Evolutionary conservation across 2,888 invertebrate species (phyloP).

Genomic region (Halocaridina rubra): DNA sequence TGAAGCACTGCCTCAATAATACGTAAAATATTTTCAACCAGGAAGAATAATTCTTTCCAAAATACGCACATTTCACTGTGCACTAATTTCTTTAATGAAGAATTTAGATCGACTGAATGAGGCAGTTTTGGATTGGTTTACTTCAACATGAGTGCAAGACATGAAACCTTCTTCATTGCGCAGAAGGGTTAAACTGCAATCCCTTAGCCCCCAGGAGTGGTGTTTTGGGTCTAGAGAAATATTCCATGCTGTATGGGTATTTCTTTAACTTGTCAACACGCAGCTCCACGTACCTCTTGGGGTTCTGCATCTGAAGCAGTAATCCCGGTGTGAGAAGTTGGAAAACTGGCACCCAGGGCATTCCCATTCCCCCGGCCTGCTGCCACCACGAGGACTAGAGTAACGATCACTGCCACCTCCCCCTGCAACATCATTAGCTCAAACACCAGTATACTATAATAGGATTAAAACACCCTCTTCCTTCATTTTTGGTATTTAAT

Average conservation of each 20-base stretch:
- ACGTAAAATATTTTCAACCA: too few relatives aligned
- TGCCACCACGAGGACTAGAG: conserved; percentile 47
- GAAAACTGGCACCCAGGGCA: conserved; percentile 48
- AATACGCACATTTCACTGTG: too few relatives aligned
- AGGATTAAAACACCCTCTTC: too few relatives aligned
- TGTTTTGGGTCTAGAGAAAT: not conserved
- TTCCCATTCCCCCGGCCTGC: conserved; percentile 54
- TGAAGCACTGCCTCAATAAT: too few relatives aligned
- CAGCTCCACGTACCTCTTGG: conserved; percentile 44
- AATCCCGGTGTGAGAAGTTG: conserved; percentile 54
- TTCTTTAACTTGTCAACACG: not conserved
- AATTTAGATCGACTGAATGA: too few relatives aligned
- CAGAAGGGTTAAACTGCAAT: not conserved
- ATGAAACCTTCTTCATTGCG: too few relatives aligned
- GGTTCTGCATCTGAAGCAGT: conserved; percentile 50
- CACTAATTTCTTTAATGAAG: too few relatives aligned
- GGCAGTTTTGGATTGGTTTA: too few relatives aligned
- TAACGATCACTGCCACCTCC: conserved; percentile 43
- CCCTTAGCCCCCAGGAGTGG: not conserved
- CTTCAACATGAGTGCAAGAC: too few relatives aligned
- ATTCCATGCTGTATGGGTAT: conserved; percentile 17
- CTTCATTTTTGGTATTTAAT: too few relatives aligned
- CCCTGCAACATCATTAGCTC: conserved; percentile 33
- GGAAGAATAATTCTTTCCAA: too few relatives aligned
- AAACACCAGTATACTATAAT: not conserved